Percentiles rank a stretch among this genome's conserved stretches.
Conservation (phyloP, 2,113 vertebrate genomes). For the Gallinago media region DNA sequence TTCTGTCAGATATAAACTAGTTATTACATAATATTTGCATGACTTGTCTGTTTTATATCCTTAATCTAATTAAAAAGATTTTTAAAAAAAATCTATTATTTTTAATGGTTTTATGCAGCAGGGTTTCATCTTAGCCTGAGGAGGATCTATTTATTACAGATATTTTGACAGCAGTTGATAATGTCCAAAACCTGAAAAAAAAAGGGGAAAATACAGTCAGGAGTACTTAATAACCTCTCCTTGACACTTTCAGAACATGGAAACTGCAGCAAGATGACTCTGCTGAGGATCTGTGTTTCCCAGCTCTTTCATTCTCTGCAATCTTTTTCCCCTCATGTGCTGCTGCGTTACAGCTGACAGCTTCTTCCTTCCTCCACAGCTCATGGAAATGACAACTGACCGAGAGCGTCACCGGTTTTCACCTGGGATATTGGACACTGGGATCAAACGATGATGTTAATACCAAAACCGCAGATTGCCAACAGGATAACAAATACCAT, state of each 20-base stretch:
- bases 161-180: background rate
- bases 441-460: background rate
- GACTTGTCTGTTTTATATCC: background rate
- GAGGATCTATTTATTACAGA: background rate
- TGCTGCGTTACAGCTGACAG: background rate
- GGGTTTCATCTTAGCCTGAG: background rate
- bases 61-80: constrained; percentile 56
- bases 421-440: background rate
- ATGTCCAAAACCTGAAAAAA: background rate
- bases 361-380: background rate
- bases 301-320: background rate
- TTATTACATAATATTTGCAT: constrained; percentile 55
- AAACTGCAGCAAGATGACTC: background rate
- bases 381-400: background rate
- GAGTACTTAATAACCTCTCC: background rate
- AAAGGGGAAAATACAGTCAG: background rate
- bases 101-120: constrained; percentile 38
- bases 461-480: background rate
- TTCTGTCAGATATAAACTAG: constrained; percentile 25
- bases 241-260: background rate
- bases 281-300: background rate
- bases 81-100: constrained; percentile 45
- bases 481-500: background rate
- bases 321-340: background rate
- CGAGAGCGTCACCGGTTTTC: background rate